These are phyloP conservation scores for Conchocele bisecta DNA, from an alignment of 2,888 invertebrate genomes.

Conservation along the genomic window DNA sequence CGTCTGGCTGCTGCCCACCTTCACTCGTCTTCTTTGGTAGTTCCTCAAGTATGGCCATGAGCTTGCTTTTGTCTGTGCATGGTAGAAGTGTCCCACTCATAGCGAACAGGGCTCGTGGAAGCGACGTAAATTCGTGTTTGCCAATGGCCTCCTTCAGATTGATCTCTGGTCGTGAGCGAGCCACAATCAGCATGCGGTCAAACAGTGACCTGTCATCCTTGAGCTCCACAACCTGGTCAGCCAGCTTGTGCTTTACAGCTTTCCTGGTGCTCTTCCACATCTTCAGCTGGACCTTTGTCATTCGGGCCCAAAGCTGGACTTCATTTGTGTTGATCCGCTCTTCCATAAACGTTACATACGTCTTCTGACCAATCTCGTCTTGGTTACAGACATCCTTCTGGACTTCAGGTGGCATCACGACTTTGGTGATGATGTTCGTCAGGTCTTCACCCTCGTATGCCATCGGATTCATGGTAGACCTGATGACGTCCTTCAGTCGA, in stretches of 20 bases:
- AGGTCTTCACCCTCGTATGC: not conserved
- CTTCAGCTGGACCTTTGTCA: conserved; percentile 7
- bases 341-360: not conserved
- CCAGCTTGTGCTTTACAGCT: not conserved
- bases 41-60: conserved; percentile 11
- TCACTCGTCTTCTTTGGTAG: not conserved
- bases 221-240: not conserved
- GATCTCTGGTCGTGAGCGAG: conserved; percentile 24
- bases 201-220: conserved; percentile 18
- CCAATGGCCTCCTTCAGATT: conserved; percentile 9
- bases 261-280: conserved; percentile 8
- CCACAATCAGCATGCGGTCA: conserved; percentile 14
- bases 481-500: not conserved
- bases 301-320: conserved; percentile 2
- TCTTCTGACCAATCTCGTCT: not conserved
- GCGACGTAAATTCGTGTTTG: conserved; percentile 5
- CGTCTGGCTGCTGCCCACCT: not conserved
- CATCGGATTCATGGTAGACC: not conserved
- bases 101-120: conserved; percentile 18
- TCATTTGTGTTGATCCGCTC: not conserved
- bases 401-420: conserved; percentile 15
- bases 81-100: not conserved
- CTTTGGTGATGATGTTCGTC: conserved; percentile 10
- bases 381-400: not conserved
- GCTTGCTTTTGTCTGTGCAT: conserved; percentile 3